Base-by-base conservation (phyloP, 2,113 vertebrate genomes). In the Poeciliopsis occidentalis region DNA sequence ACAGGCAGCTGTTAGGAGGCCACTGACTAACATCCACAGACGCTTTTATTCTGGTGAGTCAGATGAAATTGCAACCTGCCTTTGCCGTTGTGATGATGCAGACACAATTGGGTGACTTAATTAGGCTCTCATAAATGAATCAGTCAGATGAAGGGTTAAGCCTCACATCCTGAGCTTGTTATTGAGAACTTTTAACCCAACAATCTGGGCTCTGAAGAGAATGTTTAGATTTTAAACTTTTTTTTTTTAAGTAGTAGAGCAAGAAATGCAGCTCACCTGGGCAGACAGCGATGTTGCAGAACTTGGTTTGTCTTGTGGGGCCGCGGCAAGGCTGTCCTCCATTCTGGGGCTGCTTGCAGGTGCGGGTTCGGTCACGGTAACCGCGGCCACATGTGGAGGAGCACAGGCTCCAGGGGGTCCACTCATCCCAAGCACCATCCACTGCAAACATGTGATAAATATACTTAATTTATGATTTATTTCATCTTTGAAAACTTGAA, bases 281-380 rank as follows among this genome's bases (percentile, higher is more conserved):
- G 93, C 98, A 99, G 80, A 99, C 94, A 2, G 98, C 98, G 1
- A 99, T 99, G 94, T 99, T 99, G 93, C 98, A 99, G 92, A 98
- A 98, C 89, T 99, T 99, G 63, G 97, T 99, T 90, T 99, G 98
- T 74, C 94, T 98, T 77, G 95, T 61, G 0, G 96, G 96, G 3
- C 98, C 98, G 7, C 89, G 93, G 8, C 98, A 99, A 47, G 97
- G 96, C 81, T 97, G 94, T 64, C 98, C 98, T 24, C 98, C 97
- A 4, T 97, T 96, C 81, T 96, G 94, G 0, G 97, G 97, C 22
- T 94, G 94, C 76, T 96, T 96, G 94, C 98, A 99, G 8, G 94
- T 96, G 62, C 98, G 97, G 1, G 95, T 96, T 39, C 98, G 96
- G 27, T 97, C 97, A 70, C 97, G 94, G 81, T 96, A 98, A 4